Conservation (phyloP, 1,140 invertebrate genomes). For the Babylonia areolata region DNA sequence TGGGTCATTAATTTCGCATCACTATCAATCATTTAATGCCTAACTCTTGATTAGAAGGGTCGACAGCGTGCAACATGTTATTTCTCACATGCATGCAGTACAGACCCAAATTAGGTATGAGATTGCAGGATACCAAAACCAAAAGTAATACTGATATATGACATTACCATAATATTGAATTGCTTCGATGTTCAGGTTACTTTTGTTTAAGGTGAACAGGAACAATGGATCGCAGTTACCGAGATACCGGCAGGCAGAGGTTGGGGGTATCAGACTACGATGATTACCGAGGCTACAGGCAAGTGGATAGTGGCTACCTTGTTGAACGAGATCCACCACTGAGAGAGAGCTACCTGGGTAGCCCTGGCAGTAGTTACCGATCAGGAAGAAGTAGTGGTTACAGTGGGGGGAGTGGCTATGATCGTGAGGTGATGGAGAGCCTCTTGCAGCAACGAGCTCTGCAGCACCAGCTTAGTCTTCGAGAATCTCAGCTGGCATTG, state of each 20-base stretch:
- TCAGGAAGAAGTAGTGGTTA: neutral
- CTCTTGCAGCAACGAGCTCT: neutral
- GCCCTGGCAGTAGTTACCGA: neutral
- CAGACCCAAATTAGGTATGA: too few relatives aligned
- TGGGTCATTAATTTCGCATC: too few relatives aligned
- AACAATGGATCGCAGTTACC: neutral
- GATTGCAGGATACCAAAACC: too few relatives aligned
- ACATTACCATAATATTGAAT: too few relatives aligned
- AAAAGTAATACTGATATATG: too few relatives aligned
- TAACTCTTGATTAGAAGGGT: too few relatives aligned
- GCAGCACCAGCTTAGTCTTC: neutral
- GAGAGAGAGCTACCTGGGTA: neutral
- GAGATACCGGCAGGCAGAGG: neutral
- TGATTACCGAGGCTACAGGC: neutral
- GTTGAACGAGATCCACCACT: neutral
- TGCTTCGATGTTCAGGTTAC: neutral
- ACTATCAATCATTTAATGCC: too few relatives aligned
- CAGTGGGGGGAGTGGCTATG: neutral
- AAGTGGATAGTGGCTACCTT: neutral
- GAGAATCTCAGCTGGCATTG: neutral
- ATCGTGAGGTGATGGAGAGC: neutral
- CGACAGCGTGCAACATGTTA: too few relatives aligned
- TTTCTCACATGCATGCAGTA: too few relatives aligned
- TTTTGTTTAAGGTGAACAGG: neutral
- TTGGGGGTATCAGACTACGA: neutral